Conservation (phyloP, 2,113 vertebrate species). For the Hymenochirus boettgeri region DNA sequence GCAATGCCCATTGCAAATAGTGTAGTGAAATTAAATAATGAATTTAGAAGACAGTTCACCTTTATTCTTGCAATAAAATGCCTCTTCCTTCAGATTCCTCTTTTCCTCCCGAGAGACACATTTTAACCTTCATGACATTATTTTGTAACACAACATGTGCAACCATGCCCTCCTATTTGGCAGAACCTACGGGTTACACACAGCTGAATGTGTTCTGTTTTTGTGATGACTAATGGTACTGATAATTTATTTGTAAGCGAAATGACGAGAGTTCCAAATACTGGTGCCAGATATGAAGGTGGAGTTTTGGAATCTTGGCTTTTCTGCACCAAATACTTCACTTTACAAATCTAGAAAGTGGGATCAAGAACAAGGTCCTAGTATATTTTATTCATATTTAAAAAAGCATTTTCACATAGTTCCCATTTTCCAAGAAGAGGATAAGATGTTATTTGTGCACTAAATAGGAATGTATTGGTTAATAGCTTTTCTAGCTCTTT, state of each 20-base stretch:
- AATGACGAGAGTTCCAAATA: constrained; percentile 15
- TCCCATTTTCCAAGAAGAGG: background rate
- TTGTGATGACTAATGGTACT: constrained; percentile 39
- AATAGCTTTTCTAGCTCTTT: background rate
- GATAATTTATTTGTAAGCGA: constrained; percentile 31
- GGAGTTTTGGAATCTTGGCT: constrained; percentile 34
- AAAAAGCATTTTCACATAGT: constrained; percentile 10
- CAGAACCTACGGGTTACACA: constrained; percentile 29
- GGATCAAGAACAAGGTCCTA: constrained; percentile 35
- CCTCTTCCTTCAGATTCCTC: too few species aligned
- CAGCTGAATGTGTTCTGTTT: constrained; percentile 38
- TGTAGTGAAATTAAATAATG: too few species aligned
- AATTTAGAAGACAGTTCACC: too few species aligned
- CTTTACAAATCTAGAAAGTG: constrained; percentile 34
- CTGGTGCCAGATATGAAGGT: constrained; percentile 33
- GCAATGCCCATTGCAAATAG: too few species aligned
- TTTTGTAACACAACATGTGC: constrained; percentile 26
- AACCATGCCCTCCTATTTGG: constrained; percentile 26
- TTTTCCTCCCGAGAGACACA: background rate
- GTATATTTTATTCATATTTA: constrained; percentile 27
- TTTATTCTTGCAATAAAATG: too few species aligned
- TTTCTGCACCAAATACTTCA: constrained; percentile 12
- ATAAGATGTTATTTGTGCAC: background rate
- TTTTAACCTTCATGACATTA: constrained; percentile 17
- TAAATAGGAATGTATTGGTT: background rate